Evolutionary conservation across 2,797 vertebrate genomes (phyloP).

Genomic region (Chloroceryle inda): DNA sequence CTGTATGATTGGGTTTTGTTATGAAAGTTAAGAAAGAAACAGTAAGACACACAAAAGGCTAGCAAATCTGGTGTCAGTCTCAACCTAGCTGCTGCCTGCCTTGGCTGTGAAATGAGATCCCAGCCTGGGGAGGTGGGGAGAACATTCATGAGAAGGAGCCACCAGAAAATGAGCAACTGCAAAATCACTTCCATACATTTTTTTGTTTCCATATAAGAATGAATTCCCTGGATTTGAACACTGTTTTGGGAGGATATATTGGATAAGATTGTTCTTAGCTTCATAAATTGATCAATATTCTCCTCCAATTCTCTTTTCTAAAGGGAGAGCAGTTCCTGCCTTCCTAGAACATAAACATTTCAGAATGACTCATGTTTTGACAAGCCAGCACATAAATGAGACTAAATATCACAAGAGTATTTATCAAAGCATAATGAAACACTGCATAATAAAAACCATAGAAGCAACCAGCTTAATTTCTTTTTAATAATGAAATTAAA

Average conservation of each 20-base stretch:
- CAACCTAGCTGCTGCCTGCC: not conserved
- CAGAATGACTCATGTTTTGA: not conserved
- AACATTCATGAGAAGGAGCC: not conserved
- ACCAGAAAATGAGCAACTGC: not conserved
- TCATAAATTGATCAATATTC: not conserved
- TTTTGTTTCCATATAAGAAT: not conserved
- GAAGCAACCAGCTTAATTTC: not conserved
- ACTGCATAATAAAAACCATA: too few relatives aligned
- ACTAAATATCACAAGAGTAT: not conserved
- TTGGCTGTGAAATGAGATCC: not conserved
- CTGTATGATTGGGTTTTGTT: not conserved
- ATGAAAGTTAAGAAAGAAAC: not conserved
- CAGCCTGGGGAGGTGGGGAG: not conserved
- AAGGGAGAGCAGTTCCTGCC: not conserved
- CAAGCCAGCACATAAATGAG: not conserved
- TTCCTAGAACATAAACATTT: constrained; percentile 22
- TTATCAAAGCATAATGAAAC: not conserved
- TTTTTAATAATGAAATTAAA: not conserved
- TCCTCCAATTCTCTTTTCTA: not conserved
- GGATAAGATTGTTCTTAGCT: not conserved
- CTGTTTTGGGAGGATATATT: not conserved
- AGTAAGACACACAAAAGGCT: not conserved
- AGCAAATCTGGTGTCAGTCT: not conserved
- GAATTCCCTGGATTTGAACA: not conserved
- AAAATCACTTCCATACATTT: not conserved